Base-by-base conservation (phyloP, 2,888 invertebrate species). In the Furcula furcula region DNA sequence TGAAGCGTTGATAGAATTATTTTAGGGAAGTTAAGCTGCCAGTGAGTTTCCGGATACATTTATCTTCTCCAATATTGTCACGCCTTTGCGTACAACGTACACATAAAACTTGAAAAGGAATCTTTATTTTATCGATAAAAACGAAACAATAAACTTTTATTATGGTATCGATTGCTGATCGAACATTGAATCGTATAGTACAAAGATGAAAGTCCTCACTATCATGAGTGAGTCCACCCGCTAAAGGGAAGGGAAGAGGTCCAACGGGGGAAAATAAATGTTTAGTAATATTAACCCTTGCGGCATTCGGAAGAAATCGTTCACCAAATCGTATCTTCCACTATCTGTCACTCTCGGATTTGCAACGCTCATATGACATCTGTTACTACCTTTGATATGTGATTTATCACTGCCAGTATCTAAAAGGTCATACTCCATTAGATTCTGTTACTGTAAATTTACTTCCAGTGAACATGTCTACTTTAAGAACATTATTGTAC, bases 161-260 rank as follows among this genome's bases (percentile, higher is more conserved):
- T 51, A 38, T 38, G 44, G 51, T 45, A 45, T 32, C 25, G 39
- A 34, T 43, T 32, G 39, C 38, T 38, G 39, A 41, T 41, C 31
- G 40, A 30, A 47, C 40, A 37, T 40, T 29, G 46, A 55, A 44
- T 50, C 41, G 44, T 45, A 49, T 51, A 36, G 51, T 47, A 48
- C 61, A 61, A 56, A 36, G 31, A 29, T 12, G 25, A 22, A 23
- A 38, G 31, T 22, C 49, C 46, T 46, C 37, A 46, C 68, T 64
- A 68, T 64, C 74, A 61, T 69, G 73, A 76, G 74, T 67, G 73
- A 71, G 65, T 70, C 64, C 40, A 60, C 53, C 65, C 68, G 76
- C 77, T 76, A 76, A 75, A 73, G 69, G 73, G 55, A 70, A 74
- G 51, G 55, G n/a, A 9, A 50, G 68, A 74, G 74, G 76, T 71